Base-by-base conservation (phyloP, 2,797 vertebrate species). In the Pseudotriccus pelzelni region DNA sequence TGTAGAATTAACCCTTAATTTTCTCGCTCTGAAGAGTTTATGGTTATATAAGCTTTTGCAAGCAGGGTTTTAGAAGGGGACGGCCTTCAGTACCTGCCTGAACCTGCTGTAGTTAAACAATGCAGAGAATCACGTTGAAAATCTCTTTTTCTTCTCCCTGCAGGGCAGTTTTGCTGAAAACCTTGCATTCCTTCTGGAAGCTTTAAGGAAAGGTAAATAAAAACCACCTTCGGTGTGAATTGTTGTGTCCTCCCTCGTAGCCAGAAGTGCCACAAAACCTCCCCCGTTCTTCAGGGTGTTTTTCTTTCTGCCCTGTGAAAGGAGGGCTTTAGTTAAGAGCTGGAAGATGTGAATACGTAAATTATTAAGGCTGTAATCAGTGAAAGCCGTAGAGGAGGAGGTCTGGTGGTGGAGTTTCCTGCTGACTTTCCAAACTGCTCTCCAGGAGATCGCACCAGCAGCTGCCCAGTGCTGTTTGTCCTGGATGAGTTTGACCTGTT, bases 101-200 rank as follows among this genome's bases (percentile, higher is more conserved):
- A 56, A 23, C 44, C 73, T 28, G 23, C 8, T 30, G n/a, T 5
- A 19, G n/a, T 46, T n/a, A 10, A 7, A 13, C 32, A 27, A 1
- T 20, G 63, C 37, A 63, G 83, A 46, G 56, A 66, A 28, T 12
- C 9, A 21, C 47, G 9, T 4, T 49, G 27, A 19, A 87, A 63
- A 78, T 27, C 5, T 21, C n/a, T 22, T 60, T 34, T 76, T 66
- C 92, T 91, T 86, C 50, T 60, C 76, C 55, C 3, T 24, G 9
- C 83, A 99, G 99, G 99, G 99, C 72, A 99, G 99, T 78, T 99
- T 99, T 98, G 98, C 99, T 52, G 99, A 99, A 97, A 99, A 99
- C 83, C 98, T 99, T 79, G 96, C 96, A 2, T 99, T 99, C 96
- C 98, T 99, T n/a, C 96, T 99, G 53, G 99, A 99, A 92, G 99